Conservation (phyloP, 2,797 vertebrate genomes). For the Okamejei kenojei region DNA sequence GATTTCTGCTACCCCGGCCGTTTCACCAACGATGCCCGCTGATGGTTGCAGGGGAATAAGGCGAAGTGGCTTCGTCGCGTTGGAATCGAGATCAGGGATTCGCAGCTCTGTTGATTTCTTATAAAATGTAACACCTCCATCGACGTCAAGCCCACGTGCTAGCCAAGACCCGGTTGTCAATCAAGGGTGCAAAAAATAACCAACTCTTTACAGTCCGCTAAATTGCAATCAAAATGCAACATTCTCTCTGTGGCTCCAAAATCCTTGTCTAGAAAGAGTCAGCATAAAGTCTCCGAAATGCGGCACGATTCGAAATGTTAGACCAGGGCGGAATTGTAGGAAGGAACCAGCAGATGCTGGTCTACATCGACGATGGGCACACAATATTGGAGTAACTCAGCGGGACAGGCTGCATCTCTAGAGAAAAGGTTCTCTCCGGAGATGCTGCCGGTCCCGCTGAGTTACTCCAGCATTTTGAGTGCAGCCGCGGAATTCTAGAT, state of each 20-base stretch:
- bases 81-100: background rate
- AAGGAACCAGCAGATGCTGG: no score
- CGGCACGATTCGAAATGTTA: background rate
- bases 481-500: no score
- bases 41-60: background rate
- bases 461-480: no score
- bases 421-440: no score
- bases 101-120: constrained; percentile 39
- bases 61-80: background rate
- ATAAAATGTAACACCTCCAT: constrained; percentile 42
- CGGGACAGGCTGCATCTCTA: no score
- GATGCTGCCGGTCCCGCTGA: no score
- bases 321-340: no score
- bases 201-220: background rate
- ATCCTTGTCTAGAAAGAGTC: background rate
- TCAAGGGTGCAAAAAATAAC: background rate
- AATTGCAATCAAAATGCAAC: background rate
- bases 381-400: no score
- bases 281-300: background rate
- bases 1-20: background rate
- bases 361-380: no score
- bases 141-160: constrained; percentile 49
- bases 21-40: background rate
- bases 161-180: background rate
- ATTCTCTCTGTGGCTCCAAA: background rate